phyloP scores from a whole-genome alignment of 2,888 invertebrate genomes.

The Gymnoscelis rufifasciata region DNA sequence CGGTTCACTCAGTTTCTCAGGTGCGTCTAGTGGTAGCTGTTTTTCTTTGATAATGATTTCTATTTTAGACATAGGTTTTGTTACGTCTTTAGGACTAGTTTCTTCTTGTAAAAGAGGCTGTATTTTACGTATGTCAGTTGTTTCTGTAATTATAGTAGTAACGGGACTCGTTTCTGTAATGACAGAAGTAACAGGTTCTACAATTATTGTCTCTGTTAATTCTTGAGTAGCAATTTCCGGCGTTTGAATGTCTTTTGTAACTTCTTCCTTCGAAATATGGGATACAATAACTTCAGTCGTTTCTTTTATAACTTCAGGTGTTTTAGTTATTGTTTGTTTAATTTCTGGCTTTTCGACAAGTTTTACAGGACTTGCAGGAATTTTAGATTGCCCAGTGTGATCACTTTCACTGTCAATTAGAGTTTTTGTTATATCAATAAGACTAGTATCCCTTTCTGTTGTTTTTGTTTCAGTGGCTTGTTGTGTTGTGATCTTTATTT shows the following conservation, averaged over 20 bases:
- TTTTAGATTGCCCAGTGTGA: slow-evolving; percentile 33
- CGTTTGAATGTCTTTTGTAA: neutral
- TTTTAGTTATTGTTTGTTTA: neutral
- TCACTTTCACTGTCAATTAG: slow-evolving; percentile 44
- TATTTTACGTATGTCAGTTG: slow-evolving; percentile 7
- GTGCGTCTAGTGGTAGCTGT: slow-evolving; percentile 4
- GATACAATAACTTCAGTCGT: too few relatives aligned
- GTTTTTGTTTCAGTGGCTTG: slow-evolving; percentile 3
- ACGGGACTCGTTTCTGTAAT: slow-evolving; percentile 1
- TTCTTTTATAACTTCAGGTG: slow-evolving; percentile 1
- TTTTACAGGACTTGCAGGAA: slow-evolving; percentile 18
- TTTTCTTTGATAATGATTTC: slow-evolving; percentile 12
- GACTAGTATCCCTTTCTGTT: slow-evolving; percentile 25
- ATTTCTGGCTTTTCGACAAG: slow-evolving; percentile 6
- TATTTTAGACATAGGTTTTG: slow-evolving; percentile 7
- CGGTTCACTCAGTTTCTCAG: slow-evolving; percentile 5
- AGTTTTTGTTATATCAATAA: slow-evolving; percentile 36
- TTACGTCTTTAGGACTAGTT: slow-evolving; percentile 3
- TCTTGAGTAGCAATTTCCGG: neutral
- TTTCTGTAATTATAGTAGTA: neutral
- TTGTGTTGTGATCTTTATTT: neutral
- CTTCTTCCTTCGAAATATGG: slow-evolving; percentile 1
- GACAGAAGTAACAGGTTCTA: neutral
- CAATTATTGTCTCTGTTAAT: neutral
- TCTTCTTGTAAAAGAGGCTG: neutral